These are phyloP conservation scores for Squalus acanthias DNA, from an alignment of 2,797 vertebrate genomes.

Conservation along the genomic window DNA sequence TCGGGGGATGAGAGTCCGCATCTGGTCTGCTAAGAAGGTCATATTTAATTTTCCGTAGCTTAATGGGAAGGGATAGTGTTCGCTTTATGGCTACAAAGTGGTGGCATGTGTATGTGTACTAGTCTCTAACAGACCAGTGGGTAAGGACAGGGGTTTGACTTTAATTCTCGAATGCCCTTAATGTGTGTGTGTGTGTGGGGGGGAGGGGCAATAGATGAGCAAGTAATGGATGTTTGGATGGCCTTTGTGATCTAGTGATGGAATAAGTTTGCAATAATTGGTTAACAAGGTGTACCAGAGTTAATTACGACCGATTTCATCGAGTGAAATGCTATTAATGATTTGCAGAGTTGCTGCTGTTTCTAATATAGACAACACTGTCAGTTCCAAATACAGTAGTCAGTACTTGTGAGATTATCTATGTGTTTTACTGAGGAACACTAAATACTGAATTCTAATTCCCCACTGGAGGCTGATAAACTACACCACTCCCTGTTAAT, in stretches of 20 bases:
- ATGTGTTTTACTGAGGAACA: neutral
- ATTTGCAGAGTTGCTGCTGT: neutral
- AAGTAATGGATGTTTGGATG: too few species aligned
- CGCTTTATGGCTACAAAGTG: neutral
- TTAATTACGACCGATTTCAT: neutral
- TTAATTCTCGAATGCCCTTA: neutral
- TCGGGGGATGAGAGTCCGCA: neutral
- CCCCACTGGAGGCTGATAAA: neutral
- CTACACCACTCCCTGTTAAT: neutral
- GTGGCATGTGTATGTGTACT: neutral
- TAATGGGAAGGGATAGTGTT: neutral
- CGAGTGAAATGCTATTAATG: neutral
- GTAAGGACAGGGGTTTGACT: neutral
- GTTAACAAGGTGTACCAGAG: neutral
- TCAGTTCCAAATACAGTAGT: neutral
- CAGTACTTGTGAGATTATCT: neutral
- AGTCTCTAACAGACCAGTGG: neutral
- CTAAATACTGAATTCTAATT: neutral
- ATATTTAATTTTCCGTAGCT: neutral
- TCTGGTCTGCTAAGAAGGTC: neutral
- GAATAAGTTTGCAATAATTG: neutral
- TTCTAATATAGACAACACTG: neutral
- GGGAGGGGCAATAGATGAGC: neutral
- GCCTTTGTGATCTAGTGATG: neutral
- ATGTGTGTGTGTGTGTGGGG: neutral